Conservation (phyloP, 2,113 vertebrate genomes). For the Fulmarus glacialis region DNA sequence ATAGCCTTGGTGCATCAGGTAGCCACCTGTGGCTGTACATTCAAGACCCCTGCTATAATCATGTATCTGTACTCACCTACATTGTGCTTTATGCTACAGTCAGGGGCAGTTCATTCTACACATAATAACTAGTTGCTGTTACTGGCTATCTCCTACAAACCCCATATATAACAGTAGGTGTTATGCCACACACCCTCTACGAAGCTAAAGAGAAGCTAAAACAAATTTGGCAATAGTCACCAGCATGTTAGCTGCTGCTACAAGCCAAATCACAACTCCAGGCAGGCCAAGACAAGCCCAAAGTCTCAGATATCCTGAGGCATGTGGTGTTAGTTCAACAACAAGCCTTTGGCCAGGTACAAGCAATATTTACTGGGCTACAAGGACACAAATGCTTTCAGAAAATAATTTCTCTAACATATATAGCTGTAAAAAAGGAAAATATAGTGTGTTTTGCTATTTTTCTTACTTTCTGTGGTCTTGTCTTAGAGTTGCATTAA, state of each 20-base stretch:
- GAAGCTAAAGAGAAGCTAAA: neutral
- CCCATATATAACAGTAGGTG: neutral
- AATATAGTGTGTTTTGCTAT: neutral
- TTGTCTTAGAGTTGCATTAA: neutral
- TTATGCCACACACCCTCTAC: neutral
- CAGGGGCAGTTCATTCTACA: too few species aligned
- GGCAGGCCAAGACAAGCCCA: neutral
- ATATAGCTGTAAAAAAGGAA: neutral
- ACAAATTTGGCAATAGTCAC: neutral
- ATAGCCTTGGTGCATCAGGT: neutral
- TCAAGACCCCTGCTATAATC: neutral
- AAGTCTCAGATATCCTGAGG: neutral
- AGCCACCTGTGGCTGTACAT: neutral
- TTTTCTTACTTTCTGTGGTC: neutral
- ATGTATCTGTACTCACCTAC: rapidly evolving
- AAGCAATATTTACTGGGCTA: neutral
- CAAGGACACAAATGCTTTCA: neutral
- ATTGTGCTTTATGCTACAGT: rapidly evolving
- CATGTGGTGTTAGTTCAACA: neutral
- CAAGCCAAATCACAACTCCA: neutral
- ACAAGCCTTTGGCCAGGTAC: neutral
- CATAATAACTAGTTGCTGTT: neutral
- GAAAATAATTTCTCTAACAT: neutral
- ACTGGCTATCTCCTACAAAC: neutral
- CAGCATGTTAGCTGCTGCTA: neutral